Evolutionary conservation across 1,140 invertebrate genomes (phyloP), one percentile per base, ranked within the genome.

Genomic region (Drosophila ananassae): DNA sequence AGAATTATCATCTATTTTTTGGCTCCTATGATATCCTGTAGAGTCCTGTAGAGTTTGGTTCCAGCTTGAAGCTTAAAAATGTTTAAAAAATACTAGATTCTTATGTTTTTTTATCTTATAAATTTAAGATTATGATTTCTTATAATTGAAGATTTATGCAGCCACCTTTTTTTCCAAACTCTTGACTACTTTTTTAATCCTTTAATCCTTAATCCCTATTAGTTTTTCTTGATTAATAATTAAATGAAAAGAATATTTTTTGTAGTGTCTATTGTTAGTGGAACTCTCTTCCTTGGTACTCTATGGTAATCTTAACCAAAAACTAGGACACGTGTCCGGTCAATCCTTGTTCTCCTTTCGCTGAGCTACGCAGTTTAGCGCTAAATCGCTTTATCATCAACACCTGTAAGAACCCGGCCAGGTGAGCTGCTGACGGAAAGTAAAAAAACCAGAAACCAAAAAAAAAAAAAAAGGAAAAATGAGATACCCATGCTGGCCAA

Each of bases 331-430:
- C 50, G 64, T 54, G 56, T 72, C 56, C 56, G 59, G 56, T 37
- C 25, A 4, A 34, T 4, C 21, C 13, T 21, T 50, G 58, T 41
- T 51, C 28, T 51, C 39, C 41, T 55, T 71, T 59, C 55, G 75
- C 79, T 82, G 74, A 82, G 69, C 28, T 53, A 69, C 41, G 77
- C 78, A 79, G 22, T 75, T 79, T 17, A 28, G 39, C 48, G 50
- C 41, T 57, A 81, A 78, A 82, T 83, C 59, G 62, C 79, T 83
- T 72, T 64, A 76, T 78, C 75, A 83, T 76, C 66, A 78, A 78
- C 74, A 82, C 79, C 79, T 82, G 64, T 58, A 62, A 72, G 56
- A 25, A 28, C n/a, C 39, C n/a, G n/a, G 22, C n/a, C 32, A 17
- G 25, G 9, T 32, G 8, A 52, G 47, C n/a, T 3, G 6, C 12